phyloP scores from a whole-genome alignment of 2,888 invertebrate species.

The Tipula helvola region DNA sequence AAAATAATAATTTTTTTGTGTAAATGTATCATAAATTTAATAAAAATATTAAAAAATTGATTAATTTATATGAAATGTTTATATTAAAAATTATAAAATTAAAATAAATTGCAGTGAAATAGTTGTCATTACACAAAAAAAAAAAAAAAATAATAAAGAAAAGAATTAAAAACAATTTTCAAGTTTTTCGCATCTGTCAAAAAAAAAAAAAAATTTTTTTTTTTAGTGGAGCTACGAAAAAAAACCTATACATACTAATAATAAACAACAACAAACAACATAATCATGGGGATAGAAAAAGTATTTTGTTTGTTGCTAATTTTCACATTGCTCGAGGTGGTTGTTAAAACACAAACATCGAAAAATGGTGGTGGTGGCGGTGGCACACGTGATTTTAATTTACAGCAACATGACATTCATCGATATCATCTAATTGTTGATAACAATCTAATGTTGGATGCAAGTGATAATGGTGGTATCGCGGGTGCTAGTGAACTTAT shows the following conservation, averaged over 20 bases:
- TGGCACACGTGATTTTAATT: conserved; percentile 7
- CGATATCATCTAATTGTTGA: background rate
- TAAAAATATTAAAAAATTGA: background rate
- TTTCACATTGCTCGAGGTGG: conserved; percentile 5
- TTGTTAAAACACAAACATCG: conserved; percentile 9
- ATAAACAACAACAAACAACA: background rate
- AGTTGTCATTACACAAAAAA: background rate
- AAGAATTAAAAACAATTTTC: background rate
- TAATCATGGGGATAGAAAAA: background rate
- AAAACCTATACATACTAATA: background rate
- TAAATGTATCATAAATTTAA: background rate
- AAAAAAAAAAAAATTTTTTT: background rate
- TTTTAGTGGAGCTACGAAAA: background rate
- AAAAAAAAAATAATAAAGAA: background rate
- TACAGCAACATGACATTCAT: background rate
- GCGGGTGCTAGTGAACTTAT: background rate
- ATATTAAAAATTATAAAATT: background rate
- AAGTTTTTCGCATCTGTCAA: background rate
- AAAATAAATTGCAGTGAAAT: background rate
- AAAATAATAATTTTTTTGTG: background rate
- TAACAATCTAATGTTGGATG: background rate
- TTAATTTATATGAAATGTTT: background rate
- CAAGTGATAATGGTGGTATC: background rate
- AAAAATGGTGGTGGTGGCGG: conserved; percentile 6
- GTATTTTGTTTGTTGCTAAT: conserved; percentile 6